Base-by-base conservation (phyloP, 2,888 invertebrate species). In the Agriopis aurantiaria region DNA sequence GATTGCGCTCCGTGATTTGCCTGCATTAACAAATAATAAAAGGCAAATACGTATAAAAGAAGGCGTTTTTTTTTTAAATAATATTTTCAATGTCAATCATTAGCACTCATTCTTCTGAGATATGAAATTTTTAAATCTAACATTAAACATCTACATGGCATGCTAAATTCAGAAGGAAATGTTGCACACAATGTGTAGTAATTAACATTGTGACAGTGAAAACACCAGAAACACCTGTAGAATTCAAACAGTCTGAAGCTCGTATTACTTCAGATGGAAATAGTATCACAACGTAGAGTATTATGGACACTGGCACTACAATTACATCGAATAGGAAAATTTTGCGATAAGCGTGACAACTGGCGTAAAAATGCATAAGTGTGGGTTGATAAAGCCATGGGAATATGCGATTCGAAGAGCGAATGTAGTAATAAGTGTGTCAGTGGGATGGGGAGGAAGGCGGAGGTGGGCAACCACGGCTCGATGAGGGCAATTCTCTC, bases 381-480 rank as follows among this genome's bases (percentile, higher is more conserved):
- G 86, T 86, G 80, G 81, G 75, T 88, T 88, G 87, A 87, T 84
- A 84, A 88, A 88, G 86, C 86, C 82, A 84, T 85, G 77, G 71
- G 72, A 85, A 85, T 79, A 86, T 80, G 88, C 88, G 86, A 86
- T 78, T 84, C 85, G 89, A 88, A 85, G 71, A 85, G 89, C 88
- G 88, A 85, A 86, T 67, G 73, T 75, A 83, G 82, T 85, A 82
- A 80, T 4, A 3, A 33, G 87, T 90, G 88, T 86, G 59, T 85
- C 79, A 84, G 85, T 86, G 82, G 81, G 65, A 81, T 85, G 87
- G 84, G 86, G 88, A 87, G 82, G 85, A 82, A 79, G 82, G 86
- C 84, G 83, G 83, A 86, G 86, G 87, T 85, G 94, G 89, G 92
- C 91, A 92, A 95, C 95, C 95, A 95, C 92, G 92, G 92, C 92